Conservation (phyloP, 2,113 vertebrate genomes). For the Hemichromis elongatus region DNA sequence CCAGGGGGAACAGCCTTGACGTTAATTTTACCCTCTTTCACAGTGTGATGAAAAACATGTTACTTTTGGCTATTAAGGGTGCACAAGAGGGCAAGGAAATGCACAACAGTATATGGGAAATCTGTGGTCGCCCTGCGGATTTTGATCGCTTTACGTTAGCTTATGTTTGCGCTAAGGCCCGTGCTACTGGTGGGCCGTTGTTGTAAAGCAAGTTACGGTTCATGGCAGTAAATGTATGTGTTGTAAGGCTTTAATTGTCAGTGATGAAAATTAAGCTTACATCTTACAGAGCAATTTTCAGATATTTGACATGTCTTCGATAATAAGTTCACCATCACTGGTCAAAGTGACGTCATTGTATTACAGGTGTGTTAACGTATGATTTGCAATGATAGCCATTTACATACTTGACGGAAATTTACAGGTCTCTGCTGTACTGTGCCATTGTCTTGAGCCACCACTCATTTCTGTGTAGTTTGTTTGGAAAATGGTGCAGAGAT, state of each 20-base stretch:
- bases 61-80: not conserved
- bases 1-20: conserved; percentile 11
- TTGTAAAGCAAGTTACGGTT: not conserved
- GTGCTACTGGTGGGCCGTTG: conserved; percentile 27
- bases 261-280: not conserved
- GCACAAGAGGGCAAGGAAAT: not conserved
- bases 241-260: not conserved
- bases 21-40: not conserved
- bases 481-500: not conserved
- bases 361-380: not conserved
- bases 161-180: conserved; percentile 33
- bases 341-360: not conserved
- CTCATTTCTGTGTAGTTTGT: not conserved
- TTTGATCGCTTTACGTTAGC: conserved; percentile 1
- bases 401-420: not conserved
- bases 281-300: not conserved
- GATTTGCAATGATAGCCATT: not conserved
- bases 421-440: not conserved
- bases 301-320: not conserved
- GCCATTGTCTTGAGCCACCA: not conserved
- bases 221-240: not conserved
- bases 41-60: not conserved
- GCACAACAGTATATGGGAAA: not conserved
- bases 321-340: not conserved
- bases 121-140: not conserved